Base-by-base conservation (phyloP, 2,113 vertebrate species). In the Taurulus bubalis region DNA sequence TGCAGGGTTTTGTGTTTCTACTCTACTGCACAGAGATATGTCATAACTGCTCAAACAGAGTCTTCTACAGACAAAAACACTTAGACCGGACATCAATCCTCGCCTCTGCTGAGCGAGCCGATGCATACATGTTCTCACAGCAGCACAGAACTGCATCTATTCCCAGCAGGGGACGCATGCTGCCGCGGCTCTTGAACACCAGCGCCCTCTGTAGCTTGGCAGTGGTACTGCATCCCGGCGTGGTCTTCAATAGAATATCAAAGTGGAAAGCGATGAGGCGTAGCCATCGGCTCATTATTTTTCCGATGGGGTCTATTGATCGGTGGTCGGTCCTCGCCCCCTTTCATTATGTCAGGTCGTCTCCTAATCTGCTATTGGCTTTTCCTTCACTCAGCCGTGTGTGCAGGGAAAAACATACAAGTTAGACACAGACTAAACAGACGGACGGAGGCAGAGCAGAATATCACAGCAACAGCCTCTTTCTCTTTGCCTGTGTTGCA, bases 231-330 rank as follows among this genome's bases (percentile, higher is more conserved):
- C 87, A 77, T 0, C 47, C 38, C 12, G 34, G 9, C 10, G 7
- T 24, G 22, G 8, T 73, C 51, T 18, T 47, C 11, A 79, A 12
- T 24, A 22, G 18, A 68, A 47, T 14, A 22, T 45, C 3, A 42
- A 22, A 69, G 36, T 22, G 62, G 6, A 36, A 22, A 71, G 36
- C 9, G 59, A 77, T 72, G 55, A 73, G 36, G 32, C 71, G 70
- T 67, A 75, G 68, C 77, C 10, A 12, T 28, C 2, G 34, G 51
- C 55, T 85, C 6, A 14, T 77, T 85, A 71, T 64, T 82, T 42
- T 72, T 80, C 77, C 68, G 83, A 90, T 88, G 77, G 84, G 72
- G 0, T 20, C 26, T 76, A 90, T 87, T 76, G 91, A 90, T 89
- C 82, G 34, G 42, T 15, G 34, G 75, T 71, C 3, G 59, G 59